Conservation (phyloP, 2,888 invertebrate genomes). For the Meganola albula region DNA sequence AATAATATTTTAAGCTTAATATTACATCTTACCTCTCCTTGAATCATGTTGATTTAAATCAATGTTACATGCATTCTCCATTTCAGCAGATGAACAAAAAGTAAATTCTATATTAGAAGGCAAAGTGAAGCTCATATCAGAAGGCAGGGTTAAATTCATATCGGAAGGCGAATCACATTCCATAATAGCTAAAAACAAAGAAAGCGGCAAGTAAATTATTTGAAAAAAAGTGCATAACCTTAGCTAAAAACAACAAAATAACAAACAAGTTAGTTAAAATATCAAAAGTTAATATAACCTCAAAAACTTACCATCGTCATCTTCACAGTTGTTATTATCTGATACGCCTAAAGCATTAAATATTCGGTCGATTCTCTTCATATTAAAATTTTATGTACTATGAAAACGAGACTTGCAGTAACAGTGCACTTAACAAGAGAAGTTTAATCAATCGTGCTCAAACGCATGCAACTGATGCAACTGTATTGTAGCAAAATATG, state of each 20-base stretch:
- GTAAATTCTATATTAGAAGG: constrained; percentile 8
- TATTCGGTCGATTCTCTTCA: constrained; percentile 3
- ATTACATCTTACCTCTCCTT: constrained; percentile 6
- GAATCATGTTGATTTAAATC: constrained; percentile 7
- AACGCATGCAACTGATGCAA: neutral
- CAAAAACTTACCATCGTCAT: constrained; percentile 6
- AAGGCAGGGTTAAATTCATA: constrained; percentile 5
- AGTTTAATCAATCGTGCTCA: constrained; percentile 1
- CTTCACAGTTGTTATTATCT: constrained; percentile 5
- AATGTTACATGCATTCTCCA: constrained; percentile 8
- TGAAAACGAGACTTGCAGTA: constrained; percentile 2
- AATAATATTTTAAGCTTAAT: constrained; percentile 7
- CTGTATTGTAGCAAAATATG: constrained; percentile 4
- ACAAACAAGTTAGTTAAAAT: constrained; percentile 3
- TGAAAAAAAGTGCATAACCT: constrained; percentile 1
- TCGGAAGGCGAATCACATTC: constrained; percentile 7
- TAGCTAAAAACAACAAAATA: constrained; percentile 4
- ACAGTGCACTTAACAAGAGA: constrained; percentile 4
- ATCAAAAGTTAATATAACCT: constrained; percentile 4
- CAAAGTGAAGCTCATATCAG: constrained; percentile 8
- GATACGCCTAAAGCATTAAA: constrained; percentile 6
- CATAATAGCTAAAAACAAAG: constrained; percentile 7
- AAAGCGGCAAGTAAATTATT: constrained; percentile 3
- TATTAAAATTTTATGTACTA: constrained; percentile 3
- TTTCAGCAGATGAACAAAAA: constrained; percentile 8